phyloP scores from a whole-genome alignment of 2,113 vertebrate genomes.

The Lagopus muta region DNA sequence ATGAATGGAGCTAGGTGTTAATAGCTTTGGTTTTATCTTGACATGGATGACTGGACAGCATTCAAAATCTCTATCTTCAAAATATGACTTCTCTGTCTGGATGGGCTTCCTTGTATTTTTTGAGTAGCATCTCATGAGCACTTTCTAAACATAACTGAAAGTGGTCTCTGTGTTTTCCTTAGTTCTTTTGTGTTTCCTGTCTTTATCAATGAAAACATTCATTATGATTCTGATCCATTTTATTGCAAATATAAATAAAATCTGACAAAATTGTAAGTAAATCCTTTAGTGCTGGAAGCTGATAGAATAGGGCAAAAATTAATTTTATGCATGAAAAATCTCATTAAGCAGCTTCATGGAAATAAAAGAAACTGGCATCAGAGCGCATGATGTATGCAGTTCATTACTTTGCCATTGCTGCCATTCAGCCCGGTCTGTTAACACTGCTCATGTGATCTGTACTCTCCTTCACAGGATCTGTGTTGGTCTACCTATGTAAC shows the following conservation, averaged over 20 bases:
- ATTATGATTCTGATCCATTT: conserved; percentile 54
- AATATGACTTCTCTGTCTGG: neutral
- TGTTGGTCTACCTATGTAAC: neutral
- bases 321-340: conserved; percentile 81
- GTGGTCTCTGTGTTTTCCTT: neutral
- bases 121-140: neutral
- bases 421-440: neutral
- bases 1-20: conserved; percentile 22
- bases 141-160: conserved; percentile 16
- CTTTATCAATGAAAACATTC: conserved; percentile 68
- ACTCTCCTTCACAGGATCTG: neutral
- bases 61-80: neutral
- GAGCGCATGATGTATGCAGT: neutral
- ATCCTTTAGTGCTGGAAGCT: conserved; percentile 64
- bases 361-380: conserved; percentile 64
- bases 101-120: neutral
- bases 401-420: neutral
- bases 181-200: conserved; percentile 54
- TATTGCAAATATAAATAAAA: conserved; percentile 75
- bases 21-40: neutral
- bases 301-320: conserved; percentile 73
- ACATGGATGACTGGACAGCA: neutral
- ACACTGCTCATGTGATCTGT: neutral
- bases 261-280: conserved; percentile 72
- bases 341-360: conserved; percentile 70